Conservation (phyloP, 2,888 invertebrate genomes). For the Rutpela maculata region DNA sequence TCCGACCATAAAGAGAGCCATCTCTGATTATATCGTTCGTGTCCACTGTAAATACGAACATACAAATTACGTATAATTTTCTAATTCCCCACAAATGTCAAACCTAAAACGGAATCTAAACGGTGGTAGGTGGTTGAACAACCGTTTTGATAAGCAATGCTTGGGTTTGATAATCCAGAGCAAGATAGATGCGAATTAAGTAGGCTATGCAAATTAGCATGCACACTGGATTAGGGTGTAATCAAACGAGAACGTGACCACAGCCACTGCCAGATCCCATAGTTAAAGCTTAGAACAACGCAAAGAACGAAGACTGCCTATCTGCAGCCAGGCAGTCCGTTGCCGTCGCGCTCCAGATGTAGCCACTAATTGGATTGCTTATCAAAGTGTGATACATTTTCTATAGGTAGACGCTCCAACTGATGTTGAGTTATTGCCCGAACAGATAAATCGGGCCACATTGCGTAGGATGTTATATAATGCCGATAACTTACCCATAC, state of each 20-base stretch:
- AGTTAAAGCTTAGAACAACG: slow-evolving; percentile 11
- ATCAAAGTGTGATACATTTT: slow-evolving; percentile 2
- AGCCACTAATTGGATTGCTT: slow-evolving; percentile 2
- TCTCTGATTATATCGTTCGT: neutral
- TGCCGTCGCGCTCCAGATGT: neutral
- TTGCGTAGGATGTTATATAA: neutral
- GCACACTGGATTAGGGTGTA: slow-evolving; percentile 24
- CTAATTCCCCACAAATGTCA: slow-evolving; percentile 19
- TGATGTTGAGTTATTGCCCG: neutral
- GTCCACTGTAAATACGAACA: neutral
- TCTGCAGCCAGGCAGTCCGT: neutral
- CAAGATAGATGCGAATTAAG: slow-evolving; percentile 31
- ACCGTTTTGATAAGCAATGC: slow-evolving; percentile 22
- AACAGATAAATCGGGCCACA: neutral
- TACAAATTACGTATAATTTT: slow-evolving; percentile 14
- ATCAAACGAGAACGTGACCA: slow-evolving; percentile 33
- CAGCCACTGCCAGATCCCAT: slow-evolving; percentile 8
- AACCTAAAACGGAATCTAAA: slow-evolving; percentile 19
- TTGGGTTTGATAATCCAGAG: slow-evolving; percentile 11
- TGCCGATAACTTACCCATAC: neutral
- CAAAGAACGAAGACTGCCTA: slow-evolving; percentile 1
- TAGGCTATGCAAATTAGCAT: slow-evolving; percentile 31
- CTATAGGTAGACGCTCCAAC: neutral
- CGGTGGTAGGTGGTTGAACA: neutral
- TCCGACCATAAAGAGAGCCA: no score